Evolutionary conservation across 2,888 invertebrate genomes (phyloP).

Genomic region (Tetranychus truncatus): DNA sequence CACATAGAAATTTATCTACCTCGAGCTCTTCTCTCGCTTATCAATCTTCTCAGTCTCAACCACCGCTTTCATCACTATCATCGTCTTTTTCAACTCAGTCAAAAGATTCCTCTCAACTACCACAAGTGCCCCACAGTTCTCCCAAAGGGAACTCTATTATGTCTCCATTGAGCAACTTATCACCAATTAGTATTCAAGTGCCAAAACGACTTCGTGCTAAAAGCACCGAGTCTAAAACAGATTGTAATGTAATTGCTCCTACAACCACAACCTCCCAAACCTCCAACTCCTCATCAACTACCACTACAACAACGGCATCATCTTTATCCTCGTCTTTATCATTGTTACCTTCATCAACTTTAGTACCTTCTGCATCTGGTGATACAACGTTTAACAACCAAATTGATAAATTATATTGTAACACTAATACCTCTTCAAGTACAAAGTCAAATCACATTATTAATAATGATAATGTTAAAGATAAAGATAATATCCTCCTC

Average conservation of each 20-base stretch:
- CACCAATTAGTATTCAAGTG: conserved; percentile 20
- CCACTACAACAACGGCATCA: neutral
- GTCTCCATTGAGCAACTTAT: conserved; percentile 20
- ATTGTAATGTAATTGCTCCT: neutral
- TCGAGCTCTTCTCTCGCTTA: conserved; percentile 4
- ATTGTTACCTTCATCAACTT: neutral
- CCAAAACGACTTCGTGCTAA: conserved; percentile 18
- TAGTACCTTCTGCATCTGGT: neutral
- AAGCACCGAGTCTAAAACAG: conserved; percentile 12
- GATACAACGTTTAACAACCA: neutral
- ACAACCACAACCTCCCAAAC: neutral
- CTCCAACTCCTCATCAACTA: neutral
- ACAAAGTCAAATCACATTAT: neutral
- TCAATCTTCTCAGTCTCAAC: neutral
- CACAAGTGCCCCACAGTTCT: conserved; percentile 11
- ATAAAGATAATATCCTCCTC: neutral
- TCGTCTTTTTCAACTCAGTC: neutral
- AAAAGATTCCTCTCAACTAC: conserved; percentile 4
- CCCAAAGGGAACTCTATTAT: conserved; percentile 18
- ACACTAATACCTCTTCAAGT: neutral
- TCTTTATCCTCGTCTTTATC: neutral
- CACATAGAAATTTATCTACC: conserved; percentile 4
- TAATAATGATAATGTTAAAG: neutral
- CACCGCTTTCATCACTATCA: neutral
- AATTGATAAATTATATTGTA: conserved; percentile 2